A percentile compares a stretch with the other conserved stretches of the same genome.
phyloP scores from a whole-genome alignment of 2,113 vertebrate genomes.

The Empidonax traillii region DNA sequence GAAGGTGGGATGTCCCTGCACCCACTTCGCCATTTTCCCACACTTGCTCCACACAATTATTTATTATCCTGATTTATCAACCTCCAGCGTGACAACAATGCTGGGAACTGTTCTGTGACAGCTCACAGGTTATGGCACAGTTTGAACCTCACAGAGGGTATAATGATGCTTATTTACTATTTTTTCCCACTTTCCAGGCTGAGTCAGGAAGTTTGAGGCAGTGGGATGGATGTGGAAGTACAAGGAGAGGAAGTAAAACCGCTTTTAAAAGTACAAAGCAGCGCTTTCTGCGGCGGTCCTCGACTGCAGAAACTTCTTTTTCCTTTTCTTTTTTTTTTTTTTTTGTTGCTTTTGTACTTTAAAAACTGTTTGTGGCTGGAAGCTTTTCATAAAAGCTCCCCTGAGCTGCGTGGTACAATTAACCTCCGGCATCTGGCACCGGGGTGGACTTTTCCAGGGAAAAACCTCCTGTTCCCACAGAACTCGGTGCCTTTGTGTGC shows the following conservation, averaged over 20 bases:
- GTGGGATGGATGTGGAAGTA: background rate
- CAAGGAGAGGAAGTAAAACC: background rate
- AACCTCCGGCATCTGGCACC: background rate
- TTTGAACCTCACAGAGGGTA: background rate
- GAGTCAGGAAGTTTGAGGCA: background rate
- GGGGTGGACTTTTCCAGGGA: background rate
- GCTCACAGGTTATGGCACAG: background rate
- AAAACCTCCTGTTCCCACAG: background rate
- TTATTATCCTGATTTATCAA: rapidly evolving
- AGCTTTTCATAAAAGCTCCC: background rate
- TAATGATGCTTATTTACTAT: background rate
- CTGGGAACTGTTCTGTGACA: background rate
- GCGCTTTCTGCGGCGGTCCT: background rate
- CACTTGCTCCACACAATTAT: rapidly evolving
- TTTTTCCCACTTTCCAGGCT: background rate
- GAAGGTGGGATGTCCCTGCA: background rate
- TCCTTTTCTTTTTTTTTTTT: no score
- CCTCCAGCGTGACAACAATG: rapidly evolving
- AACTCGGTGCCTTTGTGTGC: background rate
- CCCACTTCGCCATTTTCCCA: rapidly evolving
- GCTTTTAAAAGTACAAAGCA: background rate
- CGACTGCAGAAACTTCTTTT: background rate
- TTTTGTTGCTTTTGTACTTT: background rate
- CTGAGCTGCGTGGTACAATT: background rate
- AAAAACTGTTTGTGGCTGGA: background rate